Base-by-base conservation (phyloP, 2,113 vertebrate species). In the Jaculus jaculus region DNA sequence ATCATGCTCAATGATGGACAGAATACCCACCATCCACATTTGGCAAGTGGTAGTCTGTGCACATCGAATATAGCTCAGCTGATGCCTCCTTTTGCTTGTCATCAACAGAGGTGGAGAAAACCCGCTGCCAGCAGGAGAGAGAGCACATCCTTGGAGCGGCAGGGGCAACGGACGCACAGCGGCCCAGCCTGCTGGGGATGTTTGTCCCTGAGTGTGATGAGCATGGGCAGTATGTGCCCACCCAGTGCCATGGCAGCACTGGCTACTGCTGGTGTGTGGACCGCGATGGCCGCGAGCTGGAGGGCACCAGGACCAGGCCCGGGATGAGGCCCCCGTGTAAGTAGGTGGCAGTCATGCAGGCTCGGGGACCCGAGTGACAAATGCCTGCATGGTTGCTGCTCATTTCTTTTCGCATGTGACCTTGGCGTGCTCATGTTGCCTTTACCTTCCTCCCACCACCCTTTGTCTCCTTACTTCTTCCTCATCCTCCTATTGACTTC, bases 201-300 rank as follows among this genome's bases (percentile, higher is more conserved):
- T 99, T 98, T 78, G 80, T 99, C 85, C 99, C 99, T 0, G 94
- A 98, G 30, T 99, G 99, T 91, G 99, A 99, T 10, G 97, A 98
- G 18, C 97, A 98, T 0, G 99, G 99, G 0, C 97, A 98, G 75
- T 99, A 99, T 3, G 77, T 95, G 7, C 98, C 99, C 63, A 98
- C 97, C 28, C 99, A 99, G 97, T 99, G 99, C 96, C 99, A 99
- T 3, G 54, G 94, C 71, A 97, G 98, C 97, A 98, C 94, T 0
- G 99, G 98, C 1, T 98, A 99, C 83, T 99, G 99, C 89, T 99
- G 99, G 99, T 99, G 99, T 1, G 99, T 99, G 96, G 98, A 99
- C 89, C 96, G 97, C 2, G 97, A 98, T 0, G 99, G 99, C 58
- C 98, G 98, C 4, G 99, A 99, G 96, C 97, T 99, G 77, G 97